Evolutionary conservation across 2,888 invertebrate genomes (phyloP).

Genomic region (Sisyra nigra): DNA sequence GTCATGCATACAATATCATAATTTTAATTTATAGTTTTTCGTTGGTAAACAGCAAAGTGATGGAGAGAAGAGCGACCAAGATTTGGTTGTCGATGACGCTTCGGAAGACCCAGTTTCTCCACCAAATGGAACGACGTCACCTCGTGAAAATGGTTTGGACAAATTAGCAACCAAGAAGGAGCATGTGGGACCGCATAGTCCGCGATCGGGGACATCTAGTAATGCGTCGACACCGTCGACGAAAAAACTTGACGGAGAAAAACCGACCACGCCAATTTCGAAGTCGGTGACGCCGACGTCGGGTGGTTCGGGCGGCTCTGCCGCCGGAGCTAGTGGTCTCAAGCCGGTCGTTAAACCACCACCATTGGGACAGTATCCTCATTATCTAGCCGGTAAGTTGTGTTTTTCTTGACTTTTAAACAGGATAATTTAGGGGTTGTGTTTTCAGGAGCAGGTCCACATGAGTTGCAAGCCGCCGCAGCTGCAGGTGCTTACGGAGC

Average conservation of each 20-base stretch:
- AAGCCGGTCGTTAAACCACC: constrained; percentile 35
- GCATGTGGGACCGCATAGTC: constrained; percentile 51
- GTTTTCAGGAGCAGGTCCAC: constrained; percentile 36
- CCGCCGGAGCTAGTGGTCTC: constrained; percentile 39
- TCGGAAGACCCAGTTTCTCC: constrained; percentile 81
- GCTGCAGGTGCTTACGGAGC: constrained; percentile 36
- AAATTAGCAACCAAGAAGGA: constrained; percentile 63
- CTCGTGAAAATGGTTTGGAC: constrained; percentile 72
- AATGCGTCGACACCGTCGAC: constrained; percentile 83
- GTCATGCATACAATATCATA: neutral
- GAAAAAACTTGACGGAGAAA: constrained; percentile 69
- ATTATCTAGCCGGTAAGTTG: constrained; percentile 31
- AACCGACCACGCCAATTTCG: constrained; percentile 79
- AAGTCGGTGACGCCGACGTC: constrained; percentile 80
- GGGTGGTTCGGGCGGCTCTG: constrained; percentile 27
- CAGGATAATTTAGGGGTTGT: constrained; percentile 1
- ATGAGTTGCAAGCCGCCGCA: constrained; percentile 37
- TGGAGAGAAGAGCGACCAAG: constrained; percentile 78
- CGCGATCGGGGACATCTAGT: constrained; percentile 73
- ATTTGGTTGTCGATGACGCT: constrained; percentile 88
- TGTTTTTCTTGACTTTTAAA: neutral
- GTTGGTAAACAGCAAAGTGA: constrained; percentile 45
- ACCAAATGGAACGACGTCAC: constrained; percentile 77
- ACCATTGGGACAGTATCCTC: constrained; percentile 42
- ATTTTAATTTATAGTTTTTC: constrained; percentile 13